Evolutionary conservation across 2,888 invertebrate genomes (phyloP), one percentile per base, ranked within the genome.

Genomic region (Seira ritae): DNA sequence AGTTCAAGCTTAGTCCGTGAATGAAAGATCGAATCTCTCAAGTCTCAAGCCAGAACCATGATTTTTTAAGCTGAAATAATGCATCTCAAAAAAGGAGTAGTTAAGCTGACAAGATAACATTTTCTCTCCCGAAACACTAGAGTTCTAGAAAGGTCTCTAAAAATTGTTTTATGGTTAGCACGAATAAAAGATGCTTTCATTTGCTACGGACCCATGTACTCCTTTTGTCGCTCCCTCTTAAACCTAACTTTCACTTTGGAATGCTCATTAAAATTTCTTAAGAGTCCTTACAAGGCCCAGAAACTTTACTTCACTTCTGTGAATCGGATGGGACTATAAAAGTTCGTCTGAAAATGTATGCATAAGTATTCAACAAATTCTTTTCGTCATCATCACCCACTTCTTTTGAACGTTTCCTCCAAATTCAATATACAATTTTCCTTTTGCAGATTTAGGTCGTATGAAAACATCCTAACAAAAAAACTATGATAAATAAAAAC

Each of bases 191-290:
- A 31, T 31, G 31, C 31, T 31, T 31, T 31, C n/a, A 31, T 31
- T 31, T 31, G 31, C 31, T 4, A 31, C 65, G 55, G 68, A 73
- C 67, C 69, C 42, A 68, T 31, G 8, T 31, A 31, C 8, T 80
- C 69, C 75, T 66, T 81, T 81, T 81, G 81, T 81, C 76, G 75
- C 81, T 50, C 17, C 20, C 80, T 22, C 50, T 68, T 75, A 31
- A 60, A 55, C n/a, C 80, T 70, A 81, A 82, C 75, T 82, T 82
- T 82, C 77, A 72, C 76, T 72, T 72, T 62, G 82, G 82, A 74
- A 82, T 82, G 76, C 82, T 82, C 82, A 82, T 82, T 82, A 82
- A 82, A 82, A 82, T 82, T 82, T 82, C 82, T 76, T 82, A 77
- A 82, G 82, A 77, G 67, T n/a, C 37, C 23, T 22, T 65, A 55